Conservation (phyloP, 2,113 vertebrate species). For the Panthera uncia region DNA sequence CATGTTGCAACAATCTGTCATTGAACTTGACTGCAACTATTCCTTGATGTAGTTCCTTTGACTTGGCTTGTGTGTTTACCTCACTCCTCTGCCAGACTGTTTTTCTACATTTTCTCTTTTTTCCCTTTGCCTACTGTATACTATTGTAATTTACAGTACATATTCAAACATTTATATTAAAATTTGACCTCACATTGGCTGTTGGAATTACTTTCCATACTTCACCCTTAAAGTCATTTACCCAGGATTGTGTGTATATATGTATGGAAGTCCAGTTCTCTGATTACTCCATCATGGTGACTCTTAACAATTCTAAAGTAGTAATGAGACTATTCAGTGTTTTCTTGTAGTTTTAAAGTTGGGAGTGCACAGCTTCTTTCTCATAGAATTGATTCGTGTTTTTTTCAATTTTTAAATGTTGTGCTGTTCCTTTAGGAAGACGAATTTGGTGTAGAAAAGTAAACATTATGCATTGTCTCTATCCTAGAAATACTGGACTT, state of each 20-base stretch:
- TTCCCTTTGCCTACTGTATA: neutral
- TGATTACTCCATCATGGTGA: neutral
- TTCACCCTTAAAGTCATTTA: neutral
- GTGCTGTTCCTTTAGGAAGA: neutral
- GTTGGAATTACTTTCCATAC: conserved; percentile 22
- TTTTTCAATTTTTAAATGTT: conserved; percentile 20
- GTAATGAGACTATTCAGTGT: neutral
- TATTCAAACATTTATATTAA: conserved; percentile 1
- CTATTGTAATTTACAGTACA: neutral
- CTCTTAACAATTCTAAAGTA: neutral
- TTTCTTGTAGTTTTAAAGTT: conserved; percentile 1
- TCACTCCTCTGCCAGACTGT: neutral
- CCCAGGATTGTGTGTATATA: neutral
- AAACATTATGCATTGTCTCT: neutral
- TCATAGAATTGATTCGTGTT: conserved; percentile 29
- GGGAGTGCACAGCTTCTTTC: neutral
- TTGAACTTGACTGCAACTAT: conserved; percentile 32
- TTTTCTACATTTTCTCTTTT: neutral
- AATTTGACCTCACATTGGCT: neutral
- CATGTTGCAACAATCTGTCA: neutral
- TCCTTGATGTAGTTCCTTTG: neutral
- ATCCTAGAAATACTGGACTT: neutral
- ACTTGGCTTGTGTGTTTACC: neutral
- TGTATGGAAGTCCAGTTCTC: neutral
- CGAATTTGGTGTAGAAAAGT: neutral